These are phyloP conservation scores for Acanthosepion esculentum DNA, from an alignment of 2,888 invertebrate genomes.

Conservation along the genomic window DNA sequence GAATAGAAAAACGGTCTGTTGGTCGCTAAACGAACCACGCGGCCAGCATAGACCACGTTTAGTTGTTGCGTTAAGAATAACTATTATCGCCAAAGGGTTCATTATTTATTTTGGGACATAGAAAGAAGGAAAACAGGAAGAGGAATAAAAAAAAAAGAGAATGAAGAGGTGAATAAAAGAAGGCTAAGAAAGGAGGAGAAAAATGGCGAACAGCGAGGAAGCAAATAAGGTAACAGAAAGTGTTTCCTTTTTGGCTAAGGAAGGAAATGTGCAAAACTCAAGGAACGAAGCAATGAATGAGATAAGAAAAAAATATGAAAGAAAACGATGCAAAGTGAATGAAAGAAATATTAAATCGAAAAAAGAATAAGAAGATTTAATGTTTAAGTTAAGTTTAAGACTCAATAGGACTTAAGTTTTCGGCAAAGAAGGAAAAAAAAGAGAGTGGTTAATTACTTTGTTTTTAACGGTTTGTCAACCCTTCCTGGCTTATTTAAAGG, in stretches of 20 bases:
- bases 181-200: not conserved
- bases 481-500: no score
- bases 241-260: no score
- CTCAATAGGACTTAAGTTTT: no score
- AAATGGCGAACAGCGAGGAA: not conserved
- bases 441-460: no score
- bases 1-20: not conserved
- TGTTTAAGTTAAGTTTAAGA: no score
- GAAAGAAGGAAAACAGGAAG: not conserved
- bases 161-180: not conserved
- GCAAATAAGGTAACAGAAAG: not conserved
- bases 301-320: no score
- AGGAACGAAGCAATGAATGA: not conserved
- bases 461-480: no score
- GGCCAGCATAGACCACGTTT: not conserved
- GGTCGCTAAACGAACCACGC: not conserved
- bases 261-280: not conserved
- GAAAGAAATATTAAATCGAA: no score
- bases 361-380: no score
- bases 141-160: not conserved
- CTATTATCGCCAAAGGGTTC: not conserved
- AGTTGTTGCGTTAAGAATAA: not conserved
- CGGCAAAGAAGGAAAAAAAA: no score
- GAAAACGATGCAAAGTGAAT: no score
- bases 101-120: not conserved